Evolutionary conservation across 53 echinoderm and acorn worm species (phyloP).

Genomic region (Astropecten irregularis): DNA sequence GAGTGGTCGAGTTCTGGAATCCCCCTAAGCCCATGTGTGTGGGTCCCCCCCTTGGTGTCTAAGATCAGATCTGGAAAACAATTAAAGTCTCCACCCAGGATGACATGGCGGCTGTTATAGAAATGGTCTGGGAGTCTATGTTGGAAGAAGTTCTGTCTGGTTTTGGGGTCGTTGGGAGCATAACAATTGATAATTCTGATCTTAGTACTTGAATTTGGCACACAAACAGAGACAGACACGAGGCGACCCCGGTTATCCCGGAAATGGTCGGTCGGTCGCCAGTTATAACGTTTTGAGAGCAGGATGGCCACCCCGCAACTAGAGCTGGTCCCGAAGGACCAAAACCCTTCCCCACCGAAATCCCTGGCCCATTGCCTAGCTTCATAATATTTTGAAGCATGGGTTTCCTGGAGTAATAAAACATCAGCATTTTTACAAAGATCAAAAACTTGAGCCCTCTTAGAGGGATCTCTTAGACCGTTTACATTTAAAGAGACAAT

Average conservation of each 20-base stretch:
- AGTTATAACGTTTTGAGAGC: too few relatives aligned
- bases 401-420: conserved; percentile 11
- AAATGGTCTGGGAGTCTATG: background rate
- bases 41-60: background rate
- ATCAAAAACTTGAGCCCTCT: background rate
- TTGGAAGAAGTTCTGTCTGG: conserved; percentile 8
- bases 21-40: background rate
- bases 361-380: background rate
- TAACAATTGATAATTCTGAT: background rate
- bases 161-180: conserved; percentile 31
- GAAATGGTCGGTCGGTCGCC: background rate
- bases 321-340: background rate
- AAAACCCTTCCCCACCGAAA: background rate
- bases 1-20: background rate
- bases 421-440: conserved; percentile 3
- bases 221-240: background rate
- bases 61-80: conserved; percentile 10
- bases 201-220: background rate
- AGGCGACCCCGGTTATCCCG: background rate
- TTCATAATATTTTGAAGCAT: background rate
- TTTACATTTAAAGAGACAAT: conserved; percentile 4
- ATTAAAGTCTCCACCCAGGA: conserved; percentile 64
- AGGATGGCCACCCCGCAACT: background rate
- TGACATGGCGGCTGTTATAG: background rate
- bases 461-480: background rate